Evolutionary conservation across 1,140 invertebrate genomes (phyloP).

Genomic region (Schlechtendalia chinensis): DNA sequence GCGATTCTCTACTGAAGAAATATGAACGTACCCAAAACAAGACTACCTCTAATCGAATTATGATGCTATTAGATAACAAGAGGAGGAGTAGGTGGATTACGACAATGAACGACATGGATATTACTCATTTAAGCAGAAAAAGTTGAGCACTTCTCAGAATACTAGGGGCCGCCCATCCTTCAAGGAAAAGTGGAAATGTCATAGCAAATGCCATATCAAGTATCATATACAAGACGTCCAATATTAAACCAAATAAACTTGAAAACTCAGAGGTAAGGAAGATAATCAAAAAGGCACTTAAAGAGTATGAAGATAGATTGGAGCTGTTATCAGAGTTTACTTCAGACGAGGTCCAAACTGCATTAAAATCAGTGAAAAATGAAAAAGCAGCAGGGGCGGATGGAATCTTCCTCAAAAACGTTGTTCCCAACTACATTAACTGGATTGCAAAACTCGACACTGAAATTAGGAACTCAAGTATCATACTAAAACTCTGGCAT

Average conservation of each 20-base stretch:
- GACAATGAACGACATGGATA: neutral
- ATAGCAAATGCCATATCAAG: neutral
- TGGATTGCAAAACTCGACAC: slow-evolving; percentile 4
- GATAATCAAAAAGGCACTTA: neutral
- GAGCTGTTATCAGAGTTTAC: neutral
- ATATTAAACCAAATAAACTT: neutral
- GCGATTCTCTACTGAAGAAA: neutral
- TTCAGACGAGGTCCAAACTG: neutral
- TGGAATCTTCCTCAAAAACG: neutral
- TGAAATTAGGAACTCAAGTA: neutral
- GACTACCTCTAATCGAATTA: neutral
- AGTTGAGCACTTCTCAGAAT: neutral
- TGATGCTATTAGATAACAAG: neutral
- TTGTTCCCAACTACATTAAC: neutral
- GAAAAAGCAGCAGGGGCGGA: neutral
- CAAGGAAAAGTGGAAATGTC: neutral
- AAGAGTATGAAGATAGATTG: neutral
- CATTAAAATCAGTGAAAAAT: neutral
- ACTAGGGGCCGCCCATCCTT: neutral
- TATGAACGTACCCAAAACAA: neutral
- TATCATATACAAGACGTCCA: neutral
- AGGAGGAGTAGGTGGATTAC: neutral
- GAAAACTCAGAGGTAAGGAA: neutral
- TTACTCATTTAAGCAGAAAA: neutral
- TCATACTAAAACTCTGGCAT: neutral